Conservation (phyloP, 2,797 vertebrate genomes). For the Balearica regulorum region DNA sequence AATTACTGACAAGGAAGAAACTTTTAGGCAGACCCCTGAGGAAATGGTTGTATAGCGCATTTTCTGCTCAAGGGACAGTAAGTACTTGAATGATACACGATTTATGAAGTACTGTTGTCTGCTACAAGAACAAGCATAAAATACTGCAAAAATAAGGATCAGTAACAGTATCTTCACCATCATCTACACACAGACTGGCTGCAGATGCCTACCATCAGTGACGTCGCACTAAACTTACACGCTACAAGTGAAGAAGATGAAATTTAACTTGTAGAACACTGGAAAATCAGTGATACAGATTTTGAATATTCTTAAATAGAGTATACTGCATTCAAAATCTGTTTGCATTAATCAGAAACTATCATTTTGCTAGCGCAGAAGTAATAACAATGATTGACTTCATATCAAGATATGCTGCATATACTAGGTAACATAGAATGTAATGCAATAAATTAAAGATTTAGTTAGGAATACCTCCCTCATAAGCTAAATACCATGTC, state of each 20-base stretch:
- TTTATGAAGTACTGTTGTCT: neutral
- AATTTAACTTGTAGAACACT: neutral
- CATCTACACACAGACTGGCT: neutral
- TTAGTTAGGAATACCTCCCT: neutral
- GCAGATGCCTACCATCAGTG: neutral
- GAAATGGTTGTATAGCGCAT: neutral
- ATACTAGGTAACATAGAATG: neutral
- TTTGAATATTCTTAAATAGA: neutral
- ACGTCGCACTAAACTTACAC: neutral
- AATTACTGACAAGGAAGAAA: neutral
- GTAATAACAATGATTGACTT: neutral
- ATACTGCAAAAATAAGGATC: neutral
- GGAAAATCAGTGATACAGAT: neutral
- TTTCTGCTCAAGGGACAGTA: neutral
- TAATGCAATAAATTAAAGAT: neutral
- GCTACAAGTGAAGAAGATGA: neutral
- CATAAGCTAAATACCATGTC: neutral
- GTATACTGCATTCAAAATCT: neutral
- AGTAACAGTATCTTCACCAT: neutral
- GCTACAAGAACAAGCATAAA: neutral
- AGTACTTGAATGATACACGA: neutral
- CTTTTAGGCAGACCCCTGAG: rapidly evolving
- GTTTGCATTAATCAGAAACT: neutral
- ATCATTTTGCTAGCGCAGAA: neutral
- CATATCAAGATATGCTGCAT: neutral